These are phyloP conservation scores for Acleris emargana DNA, from an alignment of 2,888 invertebrate species.

Conservation along the genomic window DNA sequence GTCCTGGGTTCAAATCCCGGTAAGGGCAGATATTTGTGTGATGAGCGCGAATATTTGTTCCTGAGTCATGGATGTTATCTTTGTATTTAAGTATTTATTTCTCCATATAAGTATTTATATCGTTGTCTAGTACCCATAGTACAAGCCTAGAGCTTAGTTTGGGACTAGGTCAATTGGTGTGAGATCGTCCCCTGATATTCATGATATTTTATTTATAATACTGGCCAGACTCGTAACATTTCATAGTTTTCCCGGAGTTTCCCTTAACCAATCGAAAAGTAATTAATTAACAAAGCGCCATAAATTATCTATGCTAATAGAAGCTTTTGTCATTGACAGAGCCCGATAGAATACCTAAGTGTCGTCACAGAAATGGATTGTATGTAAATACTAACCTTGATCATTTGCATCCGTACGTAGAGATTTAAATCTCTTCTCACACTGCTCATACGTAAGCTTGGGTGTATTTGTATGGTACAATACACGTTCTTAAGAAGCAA, in stretches of 20 bases:
- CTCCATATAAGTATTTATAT: no score
- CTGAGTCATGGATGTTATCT: no score
- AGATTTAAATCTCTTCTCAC: conserved; percentile 50
- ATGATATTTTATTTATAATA: no score
- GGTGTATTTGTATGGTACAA: background rate
- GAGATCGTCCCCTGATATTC: no score
- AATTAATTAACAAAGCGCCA: conserved; percentile 16
- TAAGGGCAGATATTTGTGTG: no score
- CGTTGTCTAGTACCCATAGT: no score
- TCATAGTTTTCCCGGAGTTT: background rate
- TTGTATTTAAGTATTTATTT: no score
- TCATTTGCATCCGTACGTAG: conserved; percentile 57
- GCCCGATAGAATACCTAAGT: conserved; percentile 47
- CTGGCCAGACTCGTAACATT: background rate
- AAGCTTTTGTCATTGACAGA: conserved; percentile 33
- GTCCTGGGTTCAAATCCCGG: no score
- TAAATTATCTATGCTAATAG: conserved; percentile 13
- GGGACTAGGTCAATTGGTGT: no score
- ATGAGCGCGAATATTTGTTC: no score
- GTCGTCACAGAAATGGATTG: conserved; percentile 65
- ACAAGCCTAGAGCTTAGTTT: no score
- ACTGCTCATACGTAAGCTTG: conserved; percentile 9
- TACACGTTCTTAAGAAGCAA: conserved; percentile 2
- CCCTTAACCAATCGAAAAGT: background rate
- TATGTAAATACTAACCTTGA: conserved; percentile 62